Evolutionary conservation across 2,113 vertebrate species (phyloP).

Genomic region (Psittacula cyanocephala): DNA sequence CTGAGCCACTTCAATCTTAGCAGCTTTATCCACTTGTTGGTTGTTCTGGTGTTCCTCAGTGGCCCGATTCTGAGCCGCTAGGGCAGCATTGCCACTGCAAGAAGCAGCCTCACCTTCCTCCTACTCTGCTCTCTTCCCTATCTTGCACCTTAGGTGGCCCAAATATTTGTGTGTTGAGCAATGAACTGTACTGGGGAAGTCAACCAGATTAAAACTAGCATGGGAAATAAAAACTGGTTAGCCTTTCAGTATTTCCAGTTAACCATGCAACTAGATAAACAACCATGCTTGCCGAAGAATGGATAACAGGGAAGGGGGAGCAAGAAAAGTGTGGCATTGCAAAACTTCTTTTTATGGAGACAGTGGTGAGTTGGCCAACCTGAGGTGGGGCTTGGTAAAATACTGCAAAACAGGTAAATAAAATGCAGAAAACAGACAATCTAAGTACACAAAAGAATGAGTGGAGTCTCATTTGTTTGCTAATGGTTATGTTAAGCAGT

Average conservation of each 20-base stretch:
- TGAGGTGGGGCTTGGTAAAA: neutral
- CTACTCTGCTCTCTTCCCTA: neutral
- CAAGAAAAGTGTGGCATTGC: neutral
- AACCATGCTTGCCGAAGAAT: accelerated
- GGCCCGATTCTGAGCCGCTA: neutral
- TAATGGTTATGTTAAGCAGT: neutral
- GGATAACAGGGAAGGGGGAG: neutral
- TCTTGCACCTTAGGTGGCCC: neutral
- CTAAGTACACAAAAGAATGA: neutral
- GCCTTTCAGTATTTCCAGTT: neutral
- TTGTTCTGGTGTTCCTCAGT: no score
- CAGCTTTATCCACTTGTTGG: no score
- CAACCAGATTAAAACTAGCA: neutral
- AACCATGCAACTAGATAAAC: neutral
- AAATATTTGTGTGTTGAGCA: neutral
- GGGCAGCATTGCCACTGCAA: neutral
- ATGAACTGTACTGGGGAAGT: neutral
- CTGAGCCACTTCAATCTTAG: no score
- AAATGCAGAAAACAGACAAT: neutral
- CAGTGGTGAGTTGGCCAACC: neutral
- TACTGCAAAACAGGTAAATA: neutral
- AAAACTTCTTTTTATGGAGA: neutral
- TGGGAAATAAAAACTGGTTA: neutral
- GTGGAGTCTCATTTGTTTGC: neutral
- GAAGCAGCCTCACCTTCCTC: neutral